Conservation (phyloP, 1,140 invertebrate genomes). For the Drosophila sp. region DNA sequence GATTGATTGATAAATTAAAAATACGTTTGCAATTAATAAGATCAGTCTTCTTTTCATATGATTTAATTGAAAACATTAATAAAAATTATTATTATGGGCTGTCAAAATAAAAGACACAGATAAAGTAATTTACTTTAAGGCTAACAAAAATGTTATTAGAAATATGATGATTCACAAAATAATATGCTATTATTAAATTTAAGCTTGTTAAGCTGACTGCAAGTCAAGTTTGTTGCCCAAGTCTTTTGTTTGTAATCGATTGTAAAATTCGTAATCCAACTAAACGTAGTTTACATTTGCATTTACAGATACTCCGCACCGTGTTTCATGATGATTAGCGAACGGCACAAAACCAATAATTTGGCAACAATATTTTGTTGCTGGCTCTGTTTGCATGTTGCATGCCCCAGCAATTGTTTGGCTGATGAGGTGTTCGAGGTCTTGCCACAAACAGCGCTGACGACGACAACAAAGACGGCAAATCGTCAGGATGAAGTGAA, state of each 20-base stretch:
- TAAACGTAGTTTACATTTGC: constrained; percentile 38
- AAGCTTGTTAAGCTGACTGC: neutral
- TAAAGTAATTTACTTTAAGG: neutral
- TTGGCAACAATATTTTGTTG: constrained; percentile 72
- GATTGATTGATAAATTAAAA: no score
- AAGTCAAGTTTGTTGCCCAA: constrained; percentile 48
- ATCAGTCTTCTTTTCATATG: no score
- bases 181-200: constrained; percentile 2
- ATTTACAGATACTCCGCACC: constrained; percentile 72
- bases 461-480: constrained; percentile 42
- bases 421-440: constrained; percentile 67
- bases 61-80: no score
- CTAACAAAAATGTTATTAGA: neutral
- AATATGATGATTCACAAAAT: neutral
- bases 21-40: no score
- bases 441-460: constrained; percentile 59
- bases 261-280: neutral
- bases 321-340: constrained; percentile 76
- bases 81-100: no score
- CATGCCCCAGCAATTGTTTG: constrained; percentile 36
- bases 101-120: neutral
- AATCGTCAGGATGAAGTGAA: constrained; percentile 72
- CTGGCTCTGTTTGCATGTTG: constrained; percentile 28
- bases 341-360: constrained; percentile 81
- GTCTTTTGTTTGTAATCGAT: constrained; percentile 33